Evolutionary conservation across 2,888 invertebrate species (phyloP).

Genomic region (Carabus problematicus): DNA sequence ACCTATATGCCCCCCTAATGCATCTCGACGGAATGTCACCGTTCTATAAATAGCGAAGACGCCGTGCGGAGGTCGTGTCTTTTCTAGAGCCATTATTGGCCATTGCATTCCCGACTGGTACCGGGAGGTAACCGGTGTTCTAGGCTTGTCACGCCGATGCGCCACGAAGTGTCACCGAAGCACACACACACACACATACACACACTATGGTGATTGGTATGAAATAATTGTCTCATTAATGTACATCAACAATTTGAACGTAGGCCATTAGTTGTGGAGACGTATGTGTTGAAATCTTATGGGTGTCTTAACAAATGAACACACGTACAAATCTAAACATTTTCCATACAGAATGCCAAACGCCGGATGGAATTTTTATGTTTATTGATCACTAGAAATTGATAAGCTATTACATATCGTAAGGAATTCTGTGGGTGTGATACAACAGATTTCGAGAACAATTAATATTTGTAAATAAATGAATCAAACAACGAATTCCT

Average conservation of each 20-base stretch:
- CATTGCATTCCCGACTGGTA: constrained; percentile 1
- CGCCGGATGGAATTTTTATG: too few species aligned
- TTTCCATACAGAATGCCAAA: too few species aligned
- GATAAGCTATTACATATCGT: too few species aligned
- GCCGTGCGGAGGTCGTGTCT: constrained; percentile 10
- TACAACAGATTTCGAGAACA: too few species aligned
- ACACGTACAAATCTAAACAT: too few species aligned
- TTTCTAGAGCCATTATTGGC: constrained; percentile 13
- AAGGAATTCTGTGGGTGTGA: too few species aligned
- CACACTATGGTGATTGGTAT: constrained; percentile 1
- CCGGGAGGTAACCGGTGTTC: background rate
- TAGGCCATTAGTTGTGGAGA: background rate
- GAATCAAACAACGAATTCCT: too few species aligned
- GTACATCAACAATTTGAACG: background rate
- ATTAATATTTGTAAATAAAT: too few species aligned
- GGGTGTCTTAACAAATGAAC: too few species aligned
- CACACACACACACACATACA: constrained; percentile 4
- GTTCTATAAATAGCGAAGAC: constrained; percentile 21
- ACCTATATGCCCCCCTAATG: background rate
- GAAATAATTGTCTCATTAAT: constrained; percentile 15
- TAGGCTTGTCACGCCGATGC: background rate
- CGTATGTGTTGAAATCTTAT: background rate
- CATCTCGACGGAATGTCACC: constrained; percentile 24
- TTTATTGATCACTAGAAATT: too few species aligned
- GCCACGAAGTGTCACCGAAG: background rate